Evolutionary conservation across 2,113 vertebrate genomes (phyloP).

Genomic region (Hymenochirus boettgeri): DNA sequence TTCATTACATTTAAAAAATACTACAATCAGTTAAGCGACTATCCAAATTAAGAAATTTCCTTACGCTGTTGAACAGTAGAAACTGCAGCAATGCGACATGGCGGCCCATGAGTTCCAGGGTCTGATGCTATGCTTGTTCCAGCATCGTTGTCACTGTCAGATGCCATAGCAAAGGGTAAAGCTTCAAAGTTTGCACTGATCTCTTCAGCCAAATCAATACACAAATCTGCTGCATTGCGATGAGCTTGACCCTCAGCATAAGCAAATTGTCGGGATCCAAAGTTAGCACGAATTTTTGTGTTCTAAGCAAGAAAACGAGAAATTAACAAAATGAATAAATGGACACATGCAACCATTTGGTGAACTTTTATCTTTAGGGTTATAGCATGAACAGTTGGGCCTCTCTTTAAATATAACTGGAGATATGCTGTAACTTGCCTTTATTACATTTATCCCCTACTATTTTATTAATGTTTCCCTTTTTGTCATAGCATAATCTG

Average conservation of each 20-base stretch:
- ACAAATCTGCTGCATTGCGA: constrained; percentile 90
- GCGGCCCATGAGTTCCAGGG: constrained; percentile 86
- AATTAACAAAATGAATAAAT: constrained; percentile 28
- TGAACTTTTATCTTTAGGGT: no score
- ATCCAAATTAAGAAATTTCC: constrained; percentile 33
- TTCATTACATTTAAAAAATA: no score
- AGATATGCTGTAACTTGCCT: no score
- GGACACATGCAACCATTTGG: no score
- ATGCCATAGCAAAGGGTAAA: constrained; percentile 95
- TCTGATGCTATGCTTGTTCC: constrained; percentile 93
- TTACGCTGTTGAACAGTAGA: constrained; percentile 87
- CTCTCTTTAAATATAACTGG: no score
- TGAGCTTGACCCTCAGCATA: constrained; percentile 94
- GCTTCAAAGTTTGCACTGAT: constrained; percentile 98
- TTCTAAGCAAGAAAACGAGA: constrained; percentile 65
- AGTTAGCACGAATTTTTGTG: constrained; percentile 94
- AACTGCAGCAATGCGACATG: constrained; percentile 87
- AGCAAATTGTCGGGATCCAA: constrained; percentile 84
- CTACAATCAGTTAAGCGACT: no score
- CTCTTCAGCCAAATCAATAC: constrained; percentile 91
- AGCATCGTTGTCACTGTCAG: constrained; percentile 94
- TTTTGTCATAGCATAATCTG: no score
- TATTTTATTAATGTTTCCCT: no score
- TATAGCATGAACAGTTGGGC: no score
- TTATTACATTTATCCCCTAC: no score